Evolutionary conservation across 2,113 vertebrate genomes (phyloP), one percentile per base, ranked within the genome.

Genomic region (Pipa parva): DNA sequence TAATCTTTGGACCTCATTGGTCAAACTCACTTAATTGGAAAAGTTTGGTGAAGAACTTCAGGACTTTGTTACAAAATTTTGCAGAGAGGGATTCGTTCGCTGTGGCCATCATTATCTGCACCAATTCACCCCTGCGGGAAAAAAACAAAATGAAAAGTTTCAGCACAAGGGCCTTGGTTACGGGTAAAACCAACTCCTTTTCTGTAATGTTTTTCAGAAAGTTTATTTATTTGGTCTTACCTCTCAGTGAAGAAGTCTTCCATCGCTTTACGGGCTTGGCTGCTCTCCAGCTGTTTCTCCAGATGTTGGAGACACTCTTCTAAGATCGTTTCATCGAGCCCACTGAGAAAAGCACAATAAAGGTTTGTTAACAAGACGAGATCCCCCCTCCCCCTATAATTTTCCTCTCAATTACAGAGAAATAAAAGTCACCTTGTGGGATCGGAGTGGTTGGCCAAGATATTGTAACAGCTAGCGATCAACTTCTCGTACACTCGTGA

Each of bases 71-170:
- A 79, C 97, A 99, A 79, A 97, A 99, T 79, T 97, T 98, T 12
- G 95, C 95, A 0, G 97, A 99, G 17, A 99, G 87, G 77, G 88
- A 95, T 78, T 98, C 95, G 63, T 97, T 98, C 76, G 97, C 95
- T 0, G 97, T 99, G 0, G 94, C 92, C 95, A 98, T 97, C 95
- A 99, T 98, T 78, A 99, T 98, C 83, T 99, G 95, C 56, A 98
- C 97, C 61, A 99, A 87, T 50, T 99, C 95, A 27, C 97, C 97
- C 52, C 97, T 99, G 73, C 15, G 28, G 69, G 26, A 13, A 64
- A 49, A 39, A 50, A 22, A 10, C 22, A 42, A 20, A 27, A 22
- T 51, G 2, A 63, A 21, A 11, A n/a, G n/a, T 9, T 17, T 2
- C 1, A 15, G 24, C 21, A 3, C 33, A 3, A 46, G 42, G 17